These are phyloP conservation scores for Cebidichthys violaceus DNA, from an alignment of 2,113 vertebrate species.

Conservation along the genomic window DNA sequence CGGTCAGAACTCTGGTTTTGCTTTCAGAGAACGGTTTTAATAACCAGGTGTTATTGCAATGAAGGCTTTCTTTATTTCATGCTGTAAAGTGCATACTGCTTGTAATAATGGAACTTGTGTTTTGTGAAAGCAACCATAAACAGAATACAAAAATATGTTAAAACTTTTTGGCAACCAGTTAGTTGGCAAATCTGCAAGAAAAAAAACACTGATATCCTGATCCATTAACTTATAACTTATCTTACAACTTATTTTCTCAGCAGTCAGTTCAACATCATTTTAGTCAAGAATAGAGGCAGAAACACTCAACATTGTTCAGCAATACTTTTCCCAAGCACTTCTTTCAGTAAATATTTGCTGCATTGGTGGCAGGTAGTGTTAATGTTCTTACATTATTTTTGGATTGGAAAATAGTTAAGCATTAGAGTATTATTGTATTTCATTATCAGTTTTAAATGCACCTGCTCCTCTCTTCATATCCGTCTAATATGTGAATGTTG, in stretches of 20 bases:
- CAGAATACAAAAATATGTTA: neutral
- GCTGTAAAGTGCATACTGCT: neutral
- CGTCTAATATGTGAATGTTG: conserved; percentile 82
- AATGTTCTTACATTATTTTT: neutral
- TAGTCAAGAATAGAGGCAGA: neutral
- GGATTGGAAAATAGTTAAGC: neutral
- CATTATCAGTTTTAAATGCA: neutral
- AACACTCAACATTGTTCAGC: neutral
- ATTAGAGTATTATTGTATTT: neutral
- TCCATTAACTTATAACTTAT: neutral
- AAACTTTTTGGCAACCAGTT: neutral
- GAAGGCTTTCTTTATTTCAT: neutral
- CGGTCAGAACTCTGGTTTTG: neutral
- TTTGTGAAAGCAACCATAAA: neutral
- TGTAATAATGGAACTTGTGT: neutral
- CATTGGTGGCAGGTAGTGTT: neutral
- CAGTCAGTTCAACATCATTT: neutral
- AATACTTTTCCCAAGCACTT: neutral
- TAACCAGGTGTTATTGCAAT: neutral
- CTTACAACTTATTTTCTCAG: neutral
- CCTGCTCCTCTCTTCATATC: conserved; percentile 38
- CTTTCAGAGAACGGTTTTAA: neutral
- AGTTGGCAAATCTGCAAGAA: neutral
- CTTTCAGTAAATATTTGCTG: neutral
- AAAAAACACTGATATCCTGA: neutral